Percentiles rank a stretch among this genome's conserved stretches.
Evolutionary conservation across 2,888 invertebrate species (phyloP).

Genomic region (Xestia ashworthii): DNA sequence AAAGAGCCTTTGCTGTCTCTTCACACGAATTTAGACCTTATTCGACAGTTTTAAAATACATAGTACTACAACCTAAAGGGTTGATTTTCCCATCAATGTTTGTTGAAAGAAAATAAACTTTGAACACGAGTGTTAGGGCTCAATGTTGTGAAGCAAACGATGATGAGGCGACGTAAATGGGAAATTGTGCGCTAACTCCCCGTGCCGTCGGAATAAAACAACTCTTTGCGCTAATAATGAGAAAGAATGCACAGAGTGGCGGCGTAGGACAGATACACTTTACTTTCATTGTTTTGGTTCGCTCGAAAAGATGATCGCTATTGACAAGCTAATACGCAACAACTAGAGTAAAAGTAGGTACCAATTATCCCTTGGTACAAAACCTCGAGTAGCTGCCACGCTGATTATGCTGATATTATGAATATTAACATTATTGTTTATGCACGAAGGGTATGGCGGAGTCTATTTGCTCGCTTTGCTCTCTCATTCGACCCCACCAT

Average conservation of each 20-base stretch:
- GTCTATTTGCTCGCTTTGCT: no score
- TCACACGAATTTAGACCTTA: conserved; percentile 61
- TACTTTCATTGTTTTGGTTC: no score
- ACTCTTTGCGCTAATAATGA: conserved; percentile 90
- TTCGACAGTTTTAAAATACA: conserved; percentile 38
- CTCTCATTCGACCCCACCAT: no score
- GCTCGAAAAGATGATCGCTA: no score
- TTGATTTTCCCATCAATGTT: conserved; percentile 68
- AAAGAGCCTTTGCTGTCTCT: conserved; percentile 74
- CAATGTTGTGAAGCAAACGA: conserved; percentile 64
- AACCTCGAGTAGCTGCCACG: neutral
- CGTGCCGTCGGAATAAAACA: conserved; percentile 87
- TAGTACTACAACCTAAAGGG: conserved; percentile 29
- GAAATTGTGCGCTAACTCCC: conserved; percentile 89
- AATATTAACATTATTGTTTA: no score
- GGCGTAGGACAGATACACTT: conserved; percentile 25
- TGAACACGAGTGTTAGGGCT: conserved; percentile 66
- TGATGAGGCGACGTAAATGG: conserved; percentile 85
- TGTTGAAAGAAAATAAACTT: conserved; percentile 65
- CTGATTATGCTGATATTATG: no score
- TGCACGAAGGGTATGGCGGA: no score
- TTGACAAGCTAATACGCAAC: no score
- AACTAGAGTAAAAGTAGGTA: no score
- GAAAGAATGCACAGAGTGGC: conserved; percentile 73
- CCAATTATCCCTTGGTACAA: neutral